These are phyloP conservation scores for Calypte anna DNA, from an alignment of 2,113 vertebrate genomes.

Conservation along the genomic window DNA sequence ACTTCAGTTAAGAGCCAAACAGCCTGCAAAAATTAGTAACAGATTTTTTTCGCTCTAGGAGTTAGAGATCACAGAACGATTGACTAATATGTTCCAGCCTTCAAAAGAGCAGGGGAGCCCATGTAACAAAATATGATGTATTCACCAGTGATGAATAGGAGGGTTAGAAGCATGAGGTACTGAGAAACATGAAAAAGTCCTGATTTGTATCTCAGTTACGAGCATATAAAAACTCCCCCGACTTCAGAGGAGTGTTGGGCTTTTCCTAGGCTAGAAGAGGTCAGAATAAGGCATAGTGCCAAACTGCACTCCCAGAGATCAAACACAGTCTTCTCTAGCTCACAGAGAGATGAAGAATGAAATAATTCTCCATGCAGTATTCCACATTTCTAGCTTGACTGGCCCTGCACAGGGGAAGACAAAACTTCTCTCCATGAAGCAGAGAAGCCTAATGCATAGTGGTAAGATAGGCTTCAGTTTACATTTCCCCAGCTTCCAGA, in stretches of 20 bases:
- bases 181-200: background rate
- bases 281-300: background rate
- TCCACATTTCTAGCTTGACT: fast-evolving
- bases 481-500: background rate
- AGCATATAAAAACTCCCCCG: fast-evolving
- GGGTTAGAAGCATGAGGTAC: background rate
- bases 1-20: background rate
- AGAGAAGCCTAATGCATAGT: background rate
- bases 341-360: background rate
- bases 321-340: background rate
- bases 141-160: background rate
- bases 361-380: background rate
- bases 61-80: background rate
- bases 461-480: background rate
- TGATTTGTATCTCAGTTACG: background rate
- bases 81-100: background rate
- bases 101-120: background rate
- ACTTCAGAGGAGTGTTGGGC: background rate
- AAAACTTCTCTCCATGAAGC: background rate
- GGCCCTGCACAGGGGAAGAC: background rate
- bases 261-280: background rate
- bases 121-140: background rate
- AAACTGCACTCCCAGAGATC: background rate
- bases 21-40: conserved; percentile 1
- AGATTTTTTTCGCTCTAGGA: background rate